These are phyloP conservation scores for Tholera decimalis DNA, from an alignment of 2,888 invertebrate genomes.

Conservation along the genomic window DNA sequence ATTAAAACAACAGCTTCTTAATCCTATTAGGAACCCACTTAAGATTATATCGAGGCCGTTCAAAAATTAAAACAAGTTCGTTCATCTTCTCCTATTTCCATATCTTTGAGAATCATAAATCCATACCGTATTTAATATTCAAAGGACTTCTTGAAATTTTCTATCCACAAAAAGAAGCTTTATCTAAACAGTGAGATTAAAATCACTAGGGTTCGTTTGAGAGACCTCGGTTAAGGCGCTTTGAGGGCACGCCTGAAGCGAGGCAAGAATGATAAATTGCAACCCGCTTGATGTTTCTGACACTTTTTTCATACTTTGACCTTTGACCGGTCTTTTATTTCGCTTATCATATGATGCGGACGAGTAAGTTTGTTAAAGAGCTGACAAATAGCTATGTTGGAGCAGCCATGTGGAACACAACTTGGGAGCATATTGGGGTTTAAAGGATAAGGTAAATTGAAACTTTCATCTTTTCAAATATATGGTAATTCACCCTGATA, in stretches of 20 bases:
- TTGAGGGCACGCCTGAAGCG: slow-evolving; percentile 77
- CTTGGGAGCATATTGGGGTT: slow-evolving; percentile 38
- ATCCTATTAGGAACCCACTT: slow-evolving; percentile 40
- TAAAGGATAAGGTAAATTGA: slow-evolving; percentile 2
- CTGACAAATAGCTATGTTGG: slow-evolving; percentile 78
- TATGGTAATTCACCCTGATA: no score
- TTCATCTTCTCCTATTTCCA: slow-evolving; percentile 53
- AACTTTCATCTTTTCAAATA: background rate
- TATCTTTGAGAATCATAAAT: slow-evolving; percentile 67
- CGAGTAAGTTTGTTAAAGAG: slow-evolving; percentile 77
- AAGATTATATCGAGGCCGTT: slow-evolving; percentile 37
- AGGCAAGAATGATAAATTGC: slow-evolving; percentile 84
- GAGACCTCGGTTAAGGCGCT: slow-evolving; percentile 76
- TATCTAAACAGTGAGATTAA: slow-evolving; percentile 85
- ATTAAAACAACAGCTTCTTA: slow-evolving; percentile 42
- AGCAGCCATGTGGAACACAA: slow-evolving; percentile 48
- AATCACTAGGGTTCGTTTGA: slow-evolving; percentile 80
- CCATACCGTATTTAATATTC: slow-evolving; percentile 72
- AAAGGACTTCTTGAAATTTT: slow-evolving; percentile 72
- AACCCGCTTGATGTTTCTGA: slow-evolving; percentile 80
- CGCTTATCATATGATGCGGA: slow-evolving; percentile 80
- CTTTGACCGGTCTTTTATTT: slow-evolving; percentile 81
- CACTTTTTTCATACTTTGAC: slow-evolving; percentile 79
- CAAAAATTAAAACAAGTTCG: slow-evolving; percentile 47
- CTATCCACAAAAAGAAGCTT: slow-evolving; percentile 70